Evolutionary conservation across 2,113 vertebrate species (phyloP).

Genomic region (Salvelinus fontinalis): DNA sequence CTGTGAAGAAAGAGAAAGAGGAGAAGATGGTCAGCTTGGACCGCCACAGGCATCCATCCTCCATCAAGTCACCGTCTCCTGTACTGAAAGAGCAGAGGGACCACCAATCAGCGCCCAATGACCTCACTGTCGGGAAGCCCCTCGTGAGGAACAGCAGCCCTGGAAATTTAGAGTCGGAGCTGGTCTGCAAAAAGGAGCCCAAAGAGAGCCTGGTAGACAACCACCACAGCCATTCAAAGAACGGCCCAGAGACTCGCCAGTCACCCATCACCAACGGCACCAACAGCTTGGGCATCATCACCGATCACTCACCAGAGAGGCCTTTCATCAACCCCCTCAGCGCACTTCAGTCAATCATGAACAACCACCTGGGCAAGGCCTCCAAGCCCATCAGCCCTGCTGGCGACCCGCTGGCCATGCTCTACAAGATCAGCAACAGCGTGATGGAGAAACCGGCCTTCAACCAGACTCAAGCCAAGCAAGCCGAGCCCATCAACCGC

Average conservation of each 20-base stretch:
- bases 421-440: slow-evolving; percentile 99
- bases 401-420: slow-evolving; percentile 94
- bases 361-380: slow-evolving; percentile 96
- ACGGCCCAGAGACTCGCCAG: slow-evolving; percentile 81
- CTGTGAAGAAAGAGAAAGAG: slow-evolving; percentile 82
- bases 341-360: slow-evolving; percentile 99
- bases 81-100: slow-evolving; percentile 87
- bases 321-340: slow-evolving; percentile 96
- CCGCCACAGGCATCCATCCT: slow-evolving; percentile 62
- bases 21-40: slow-evolving; percentile 78
- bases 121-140: slow-evolving; percentile 68
- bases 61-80: slow-evolving; percentile 81
- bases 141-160: slow-evolving; percentile 75
- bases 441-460: slow-evolving; percentile 94
- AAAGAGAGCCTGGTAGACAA: slow-evolving; percentile 79
- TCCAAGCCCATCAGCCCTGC: slow-evolving; percentile 90
- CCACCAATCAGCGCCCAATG: slow-evolving; percentile 79
- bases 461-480: slow-evolving; percentile 84
- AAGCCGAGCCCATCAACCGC: slow-evolving; percentile 85
- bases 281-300: slow-evolving; percentile 93
- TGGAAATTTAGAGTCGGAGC: slow-evolving; percentile 73
- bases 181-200: slow-evolving; percentile 83
- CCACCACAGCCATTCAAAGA: slow-evolving; percentile 76
- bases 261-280: slow-evolving; percentile 92
- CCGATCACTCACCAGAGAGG: slow-evolving; percentile 93